Base-by-base conservation (phyloP, 2,888 invertebrate species). In the Blomia tropicalis region DNA sequence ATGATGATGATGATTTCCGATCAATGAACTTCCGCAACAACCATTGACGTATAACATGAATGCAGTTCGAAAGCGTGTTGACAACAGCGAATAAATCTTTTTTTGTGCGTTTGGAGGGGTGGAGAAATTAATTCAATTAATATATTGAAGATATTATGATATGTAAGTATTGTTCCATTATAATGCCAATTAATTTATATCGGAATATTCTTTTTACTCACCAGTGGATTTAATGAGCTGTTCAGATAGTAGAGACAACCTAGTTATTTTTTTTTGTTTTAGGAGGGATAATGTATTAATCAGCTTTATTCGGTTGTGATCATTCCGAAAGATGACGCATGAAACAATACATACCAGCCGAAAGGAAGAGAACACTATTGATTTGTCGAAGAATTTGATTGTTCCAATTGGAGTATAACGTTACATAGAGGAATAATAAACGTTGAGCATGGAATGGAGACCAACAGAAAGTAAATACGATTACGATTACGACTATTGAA, bases 381-480 rank as follows among this genome's bases (percentile, higher is more conserved):
- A 74, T 69, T 53, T 70, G 69, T 61, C 73, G 68, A 2, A 73
- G 65, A 3, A 70, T 67, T n/a, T n/a, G n/a, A 3, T 69, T 67
- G 1, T 72, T 73, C 74, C 74, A 74, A 31, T 70, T 63, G 11
- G 70, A 68, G 47, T 71, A 69, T 1, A 66, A 58, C 1, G 67
- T 63, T n/a, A 67, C 67, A 22, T 72, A 70, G 62, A 73, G 72
- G 58, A 74, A 72, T 68, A 74, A 71, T 27, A 75, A 69, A 43
- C 75, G 66, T 69, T 75, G 75, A 31, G 73, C 71, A 67, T 75
- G 75, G 69, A 74, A 75, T 30, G 75, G 75, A 3, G 75, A 75
- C 75, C 75, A 75, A 67, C 75, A 75, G 3, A 75, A 66, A 65
- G 75, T 74, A 69, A 75, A 75, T 11, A 74, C 75, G 23, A 74